These are phyloP conservation scores for Lasioglossum marginatum DNA, from an alignment of 2,888 invertebrate genomes.

Conservation along the genomic window DNA sequence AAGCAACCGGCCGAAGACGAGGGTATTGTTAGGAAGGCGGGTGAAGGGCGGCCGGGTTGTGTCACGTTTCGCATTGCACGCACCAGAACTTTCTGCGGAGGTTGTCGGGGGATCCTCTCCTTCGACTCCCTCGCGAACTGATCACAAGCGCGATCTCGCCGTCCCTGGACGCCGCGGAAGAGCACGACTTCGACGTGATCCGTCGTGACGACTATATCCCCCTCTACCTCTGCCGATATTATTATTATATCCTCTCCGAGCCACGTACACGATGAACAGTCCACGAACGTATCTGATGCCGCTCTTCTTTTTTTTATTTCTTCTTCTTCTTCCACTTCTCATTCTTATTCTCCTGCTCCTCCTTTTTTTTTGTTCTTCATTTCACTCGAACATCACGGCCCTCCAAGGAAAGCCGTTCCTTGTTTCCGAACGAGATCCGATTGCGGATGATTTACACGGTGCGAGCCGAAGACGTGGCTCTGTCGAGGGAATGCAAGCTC, in stretches of 20 bases:
- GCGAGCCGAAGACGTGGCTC: slow-evolving; percentile 3
- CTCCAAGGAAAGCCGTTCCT: slow-evolving; percentile 10
- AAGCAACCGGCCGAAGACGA: slow-evolving; percentile 42
- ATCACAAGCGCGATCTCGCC: slow-evolving; percentile 80
- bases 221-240: slow-evolving; percentile 62
- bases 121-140: slow-evolving; percentile 71
- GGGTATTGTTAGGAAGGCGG: slow-evolving; percentile 78
- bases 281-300: slow-evolving; percentile 65
- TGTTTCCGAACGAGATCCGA: slow-evolving; percentile 40
- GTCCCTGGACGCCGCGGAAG: slow-evolving; percentile 69
- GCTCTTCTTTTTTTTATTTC: slow-evolving; percentile 54
- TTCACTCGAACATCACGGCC: slow-evolving; percentile 49
- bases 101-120: slow-evolving; percentile 62
- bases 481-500: slow-evolving; percentile 13
- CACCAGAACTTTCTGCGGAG: slow-evolving; percentile 77
- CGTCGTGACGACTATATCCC: slow-evolving; percentile 77
- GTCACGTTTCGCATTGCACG: slow-evolving; percentile 84
- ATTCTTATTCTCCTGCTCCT: slow-evolving; percentile 26
- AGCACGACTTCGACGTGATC: slow-evolving; percentile 78
- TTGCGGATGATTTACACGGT: slow-evolving; percentile 52
- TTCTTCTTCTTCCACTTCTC: slow-evolving; percentile 27
- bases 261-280: slow-evolving; percentile 72
- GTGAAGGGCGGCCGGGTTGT: slow-evolving; percentile 78
- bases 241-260: slow-evolving; percentile 70
- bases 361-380: slow-evolving; percentile 35